Evolutionary conservation across 2,797 vertebrate genomes (phyloP).

Genomic region (Arnoldichthys spilopterus): DNA sequence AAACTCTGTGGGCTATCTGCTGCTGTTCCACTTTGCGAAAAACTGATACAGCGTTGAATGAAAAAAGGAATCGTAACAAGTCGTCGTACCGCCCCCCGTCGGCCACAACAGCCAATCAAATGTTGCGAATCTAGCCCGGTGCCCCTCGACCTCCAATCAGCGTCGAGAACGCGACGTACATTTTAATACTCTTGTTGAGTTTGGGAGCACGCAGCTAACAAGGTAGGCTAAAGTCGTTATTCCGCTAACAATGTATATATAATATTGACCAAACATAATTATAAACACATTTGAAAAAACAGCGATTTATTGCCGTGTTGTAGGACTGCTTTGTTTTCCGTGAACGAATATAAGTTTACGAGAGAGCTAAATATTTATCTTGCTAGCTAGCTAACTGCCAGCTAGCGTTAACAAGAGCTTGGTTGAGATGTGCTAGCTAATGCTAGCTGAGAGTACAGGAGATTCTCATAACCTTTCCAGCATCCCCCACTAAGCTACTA

Average conservation of each 20-base stretch:
- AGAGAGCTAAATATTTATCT: conserved; percentile 9
- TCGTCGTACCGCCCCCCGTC: background rate
- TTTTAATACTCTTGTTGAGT: conserved; percentile 39
- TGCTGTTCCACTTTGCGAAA: conserved; percentile 27
- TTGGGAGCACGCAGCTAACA: background rate
- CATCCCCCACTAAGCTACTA: background rate
- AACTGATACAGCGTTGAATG: conserved; percentile 15
- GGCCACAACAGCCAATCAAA: conserved; percentile 6
- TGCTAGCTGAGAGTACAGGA: background rate
- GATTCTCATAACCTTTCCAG: background rate
- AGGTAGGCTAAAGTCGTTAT: background rate
- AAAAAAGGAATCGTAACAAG: background rate
- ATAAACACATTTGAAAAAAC: too few relatives aligned
- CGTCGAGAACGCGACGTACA: background rate
- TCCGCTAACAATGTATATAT: background rate
- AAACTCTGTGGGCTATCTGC: conserved; percentile 26
- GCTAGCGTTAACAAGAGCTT: conserved; percentile 4
- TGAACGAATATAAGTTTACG: background rate
- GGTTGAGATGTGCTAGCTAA: conserved; percentile 16
- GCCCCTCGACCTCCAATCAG: conserved; percentile 14
- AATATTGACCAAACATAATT: background rate
- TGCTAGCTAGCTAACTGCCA: conserved; percentile 7
- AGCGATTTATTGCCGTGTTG: too few relatives aligned
- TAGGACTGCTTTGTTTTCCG: background rate
- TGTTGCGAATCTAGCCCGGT: background rate